Percentiles rank a stretch among this genome's conserved stretches.
Evolutionary conservation across 2,797 vertebrate genomes (phyloP).

Genomic region (Chiloscyllium punctatum): DNA sequence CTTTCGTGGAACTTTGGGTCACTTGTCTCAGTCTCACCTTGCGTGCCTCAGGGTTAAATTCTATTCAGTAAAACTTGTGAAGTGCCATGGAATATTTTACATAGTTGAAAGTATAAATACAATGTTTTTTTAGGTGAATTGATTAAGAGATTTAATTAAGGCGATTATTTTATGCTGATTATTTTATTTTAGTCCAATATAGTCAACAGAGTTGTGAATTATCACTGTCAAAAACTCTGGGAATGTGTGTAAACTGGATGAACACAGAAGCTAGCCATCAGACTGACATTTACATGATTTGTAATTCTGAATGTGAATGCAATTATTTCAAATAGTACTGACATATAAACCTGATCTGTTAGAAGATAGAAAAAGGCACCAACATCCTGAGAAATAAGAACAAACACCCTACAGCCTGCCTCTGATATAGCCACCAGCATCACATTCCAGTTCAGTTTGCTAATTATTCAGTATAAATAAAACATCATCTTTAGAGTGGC

Average conservation of each 20-base stretch:
- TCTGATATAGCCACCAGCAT: neutral
- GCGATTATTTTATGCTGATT: neutral
- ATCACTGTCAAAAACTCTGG: neutral
- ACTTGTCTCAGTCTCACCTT: neutral
- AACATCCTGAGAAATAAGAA: neutral
- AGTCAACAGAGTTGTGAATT: neutral
- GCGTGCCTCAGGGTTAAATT: neutral
- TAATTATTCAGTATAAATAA: slow-evolving; percentile 50
- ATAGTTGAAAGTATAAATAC: neutral
- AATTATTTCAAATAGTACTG: neutral
- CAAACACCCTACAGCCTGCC: neutral
- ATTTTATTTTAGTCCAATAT: neutral
- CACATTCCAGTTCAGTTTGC: slow-evolving; percentile 53
- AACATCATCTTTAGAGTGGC: slow-evolving; percentile 50
- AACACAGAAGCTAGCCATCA: neutral
- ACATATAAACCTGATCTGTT: neutral
- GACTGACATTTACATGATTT: neutral
- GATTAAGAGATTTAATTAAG: neutral
- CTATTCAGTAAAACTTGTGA: neutral
- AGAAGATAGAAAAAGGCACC: neutral
- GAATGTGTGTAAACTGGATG: neutral
- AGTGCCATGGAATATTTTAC: neutral
- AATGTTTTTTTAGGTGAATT: neutral
- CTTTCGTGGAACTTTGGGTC: neutral
- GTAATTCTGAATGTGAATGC: neutral